Evolutionary conservation across 2,113 vertebrate genomes (phyloP), one percentile per base, ranked within the genome.

Genomic region (Tinamus guttatus): DNA sequence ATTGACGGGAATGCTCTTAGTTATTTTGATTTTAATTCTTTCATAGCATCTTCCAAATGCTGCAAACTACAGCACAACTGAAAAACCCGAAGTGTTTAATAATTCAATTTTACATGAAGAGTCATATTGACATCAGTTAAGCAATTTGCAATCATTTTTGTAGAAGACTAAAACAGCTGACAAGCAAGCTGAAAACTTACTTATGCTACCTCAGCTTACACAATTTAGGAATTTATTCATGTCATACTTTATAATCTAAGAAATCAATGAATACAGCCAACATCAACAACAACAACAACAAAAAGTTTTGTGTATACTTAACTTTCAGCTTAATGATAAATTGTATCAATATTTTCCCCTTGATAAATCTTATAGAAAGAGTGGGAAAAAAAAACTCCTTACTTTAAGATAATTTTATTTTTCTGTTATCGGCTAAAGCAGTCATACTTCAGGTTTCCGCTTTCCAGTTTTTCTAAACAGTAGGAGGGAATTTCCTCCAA

Each of bases 401-500:
- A 54, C 15, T 62, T 94, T 67, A 64, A 95, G 82, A 95, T 96
- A 88, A 85, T 95, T 97, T 92, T 71, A 93, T 96, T 96, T 97
- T 83, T 70, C 83, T 95, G 88, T 98, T 97, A 98, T 97, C 94
- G 93, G 94, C 91, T 96, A 91, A 87, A 91, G 27, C 75, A 95
- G 93, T 92, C 82, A 96, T 90, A 95, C 85, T 96, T 82, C 65
- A 70, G 14, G 83, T 98, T 98, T 98, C 98, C 96, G 90, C 87
- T 94, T 93, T 89, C 47, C 89, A 97, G 94, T 95, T 98, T 98
- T 78, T 88, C 77, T 95, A 96, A 96, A 96, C 91, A 96, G 91
- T 96, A 93, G 97, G 98, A 98, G 83, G 94, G 97, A 97, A 98
- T 98, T 98, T 98, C 98, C 98, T 98, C 85, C 74, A 92, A 85